A percentile compares a stretch with the other conserved stretches of the same genome.
These are phyloP conservation scores for Dynastes grantii DNA, from an alignment of 2,888 invertebrate genomes.

Conservation along the genomic window DNA sequence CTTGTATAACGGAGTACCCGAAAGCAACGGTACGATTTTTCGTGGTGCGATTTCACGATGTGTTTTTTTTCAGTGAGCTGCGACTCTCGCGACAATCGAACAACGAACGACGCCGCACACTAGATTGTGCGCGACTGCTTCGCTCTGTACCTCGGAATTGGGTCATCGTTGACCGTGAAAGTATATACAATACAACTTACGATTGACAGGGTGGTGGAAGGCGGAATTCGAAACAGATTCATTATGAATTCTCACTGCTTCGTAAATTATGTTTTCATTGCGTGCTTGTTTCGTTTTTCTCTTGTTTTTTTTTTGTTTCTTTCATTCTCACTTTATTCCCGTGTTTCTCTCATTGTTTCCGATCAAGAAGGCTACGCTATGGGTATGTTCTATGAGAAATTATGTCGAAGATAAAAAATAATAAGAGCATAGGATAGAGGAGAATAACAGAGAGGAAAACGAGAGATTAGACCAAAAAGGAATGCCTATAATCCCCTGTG, in stretches of 20 bases:
- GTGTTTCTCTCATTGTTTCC: too few relatives aligned
- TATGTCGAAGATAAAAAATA: too few relatives aligned
- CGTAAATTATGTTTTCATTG: conserved; percentile 17
- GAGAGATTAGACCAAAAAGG: not conserved
- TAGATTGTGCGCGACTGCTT: conserved; percentile 20
- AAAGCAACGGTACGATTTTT: too few relatives aligned
- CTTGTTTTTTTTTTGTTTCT: not conserved
- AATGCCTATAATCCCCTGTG: not conserved
- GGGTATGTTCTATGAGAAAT: too few relatives aligned
- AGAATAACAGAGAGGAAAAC: not conserved
- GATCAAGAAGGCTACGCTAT: too few relatives aligned
- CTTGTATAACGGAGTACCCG: conserved; percentile 1
- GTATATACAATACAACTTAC: not conserved
- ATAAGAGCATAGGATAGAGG: not conserved
- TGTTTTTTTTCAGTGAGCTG: too few relatives aligned
- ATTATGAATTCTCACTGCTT: not conserved
- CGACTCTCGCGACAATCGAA: not conserved
- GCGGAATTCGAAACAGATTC: conserved; percentile 30
- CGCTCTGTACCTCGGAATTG: conserved; percentile 6
- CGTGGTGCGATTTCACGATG: too few relatives aligned
- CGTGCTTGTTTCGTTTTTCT: conserved; percentile 7
- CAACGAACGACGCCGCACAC: not conserved
- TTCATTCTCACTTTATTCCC: not conserved
- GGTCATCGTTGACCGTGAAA: conserved; percentile 41
- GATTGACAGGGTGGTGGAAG: not conserved